Percentiles rank a stretch among this genome's conserved stretches.
Conservation (phyloP, 2,888 invertebrate species). For the Harmothoe impar region DNA sequence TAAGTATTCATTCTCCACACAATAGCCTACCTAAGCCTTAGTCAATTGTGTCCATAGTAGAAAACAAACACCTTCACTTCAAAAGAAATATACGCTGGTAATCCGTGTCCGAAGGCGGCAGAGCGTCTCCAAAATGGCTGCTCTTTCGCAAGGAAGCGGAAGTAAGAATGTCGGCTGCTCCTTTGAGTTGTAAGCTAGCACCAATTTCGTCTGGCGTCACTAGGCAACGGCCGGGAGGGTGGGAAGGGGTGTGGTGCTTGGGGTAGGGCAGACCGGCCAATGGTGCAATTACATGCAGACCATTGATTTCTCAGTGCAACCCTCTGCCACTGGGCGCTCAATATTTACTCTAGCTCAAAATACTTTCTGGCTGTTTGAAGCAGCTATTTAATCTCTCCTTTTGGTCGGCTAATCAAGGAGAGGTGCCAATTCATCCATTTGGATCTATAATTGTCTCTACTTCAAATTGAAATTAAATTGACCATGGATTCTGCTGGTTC, state of each 20-base stretch:
- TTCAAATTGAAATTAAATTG: too few relatives aligned
- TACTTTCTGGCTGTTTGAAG: background rate
- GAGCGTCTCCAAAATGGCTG: slow-evolving; percentile 34
- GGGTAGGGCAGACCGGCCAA: background rate
- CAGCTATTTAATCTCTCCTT: too few relatives aligned
- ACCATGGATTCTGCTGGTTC: too few relatives aligned
- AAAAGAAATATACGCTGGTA: slow-evolving; percentile 16
- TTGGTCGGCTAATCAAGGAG: too few relatives aligned
- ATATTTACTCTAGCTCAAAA: background rate
- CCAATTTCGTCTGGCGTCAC: background rate
- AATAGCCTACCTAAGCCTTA: slow-evolving; percentile 37
- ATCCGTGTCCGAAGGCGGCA: background rate
- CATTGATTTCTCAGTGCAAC: slow-evolving; percentile 13
- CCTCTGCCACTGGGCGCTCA: background rate
- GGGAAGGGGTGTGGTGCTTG: background rate
- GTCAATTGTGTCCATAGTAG: background rate
- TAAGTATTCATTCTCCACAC: background rate
- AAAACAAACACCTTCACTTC: too few relatives aligned
- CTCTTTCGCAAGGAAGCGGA: slow-evolving; percentile 22
- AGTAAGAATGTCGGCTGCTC: slow-evolving; percentile 44
- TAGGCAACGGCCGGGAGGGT: background rate
- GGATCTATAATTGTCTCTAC: too few relatives aligned
- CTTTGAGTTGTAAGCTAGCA: background rate
- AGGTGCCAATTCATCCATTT: too few relatives aligned
- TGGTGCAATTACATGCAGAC: background rate